Evolutionary conservation across 2,888 invertebrate species (phyloP).

Genomic region (Caenorhabditis sp.): DNA sequence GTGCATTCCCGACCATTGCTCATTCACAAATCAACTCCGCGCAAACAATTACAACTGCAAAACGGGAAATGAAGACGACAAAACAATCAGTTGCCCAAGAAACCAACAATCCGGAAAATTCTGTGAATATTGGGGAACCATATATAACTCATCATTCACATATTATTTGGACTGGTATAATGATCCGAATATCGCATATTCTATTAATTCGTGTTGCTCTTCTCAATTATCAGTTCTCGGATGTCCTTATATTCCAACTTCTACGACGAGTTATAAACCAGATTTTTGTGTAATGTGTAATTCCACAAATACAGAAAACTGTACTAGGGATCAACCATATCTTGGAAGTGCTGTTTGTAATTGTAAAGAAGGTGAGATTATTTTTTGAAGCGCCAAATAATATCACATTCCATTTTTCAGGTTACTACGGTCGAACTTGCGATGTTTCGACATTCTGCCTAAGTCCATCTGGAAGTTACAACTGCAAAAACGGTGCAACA

Average conservation of each 20-base stretch:
- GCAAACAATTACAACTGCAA: slow-evolving; percentile 18
- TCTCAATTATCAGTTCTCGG: background rate
- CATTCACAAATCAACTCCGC: slow-evolving; percentile 6
- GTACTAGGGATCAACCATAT: background rate
- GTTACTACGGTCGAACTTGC: slow-evolving; percentile 17
- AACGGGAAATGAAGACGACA: background rate
- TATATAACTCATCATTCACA: background rate
- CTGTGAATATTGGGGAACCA: background rate
- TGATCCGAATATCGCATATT: background rate
- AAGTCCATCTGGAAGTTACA: background rate
- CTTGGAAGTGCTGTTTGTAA: background rate
- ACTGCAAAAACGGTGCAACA: slow-evolving; percentile 27
- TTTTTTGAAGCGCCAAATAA: background rate
- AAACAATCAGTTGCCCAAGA: background rate
- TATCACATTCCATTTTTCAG: too few species aligned
- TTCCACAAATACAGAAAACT: background rate
- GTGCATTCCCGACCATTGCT: slow-evolving; percentile 27
- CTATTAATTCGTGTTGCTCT: background rate
- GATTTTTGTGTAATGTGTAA: background rate
- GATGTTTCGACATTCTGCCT: slow-evolving; percentile 13
- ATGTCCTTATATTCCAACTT: background rate
- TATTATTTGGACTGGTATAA: background rate
- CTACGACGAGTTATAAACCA: background rate
- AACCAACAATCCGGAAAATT: background rate
- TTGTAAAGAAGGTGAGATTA: background rate